Base-by-base conservation (phyloP, 2,113 vertebrate species). In the Oryzias curvinotus region DNA sequence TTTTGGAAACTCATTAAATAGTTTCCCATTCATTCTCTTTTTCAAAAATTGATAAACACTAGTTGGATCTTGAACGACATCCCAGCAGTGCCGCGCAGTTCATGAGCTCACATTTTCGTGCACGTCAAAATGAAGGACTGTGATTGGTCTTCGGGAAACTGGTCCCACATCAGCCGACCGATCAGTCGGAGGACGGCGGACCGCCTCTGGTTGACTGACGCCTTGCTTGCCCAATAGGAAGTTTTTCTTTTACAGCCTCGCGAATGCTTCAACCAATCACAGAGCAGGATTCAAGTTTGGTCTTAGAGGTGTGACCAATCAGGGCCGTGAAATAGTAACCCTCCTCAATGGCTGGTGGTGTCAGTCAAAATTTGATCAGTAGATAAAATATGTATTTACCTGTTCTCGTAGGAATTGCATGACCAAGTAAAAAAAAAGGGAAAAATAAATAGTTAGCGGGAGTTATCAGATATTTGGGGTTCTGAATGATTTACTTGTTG, bases 141-240 rank as follows among this genome's bases (percentile, higher is more conserved):
- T 81, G 87, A 96, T 96, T 95, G 95, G 95, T 89, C 83, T 12
- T 72, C 13, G 0, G 0, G 4, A 0, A 5, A 2, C 93, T 96
- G 93, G 92, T 64, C 76, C 83, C 93, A 95, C 90, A 95, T 96
- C 95, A 90, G 93, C 92, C 89, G 91, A 96, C 91, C 4, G 41
- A 80, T 79, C 68, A 19, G 66, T 72, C 75, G 56, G 25, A 1
- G 0, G 16, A 58, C 16, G 71, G 70, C 54, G 54, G 0, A 23
- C 4, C 44, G 15, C 4, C 30, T 10, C 1, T 7, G 3, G 3
- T 19, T 23, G 67, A 85, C 58, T 36, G 71, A 56, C 80, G 36
- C 53, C 19, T 23, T 7, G 3, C 14, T 23, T 5, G 28, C 13
- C 21, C 71, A 87, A 84, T 83, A 1, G 14, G 2, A 55, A 59